Percentiles rank a stretch among this genome's conserved stretches.
These are phyloP conservation scores for Halesus radiatus DNA, from an alignment of 1,140 invertebrate genomes.

Conservation along the genomic window DNA sequence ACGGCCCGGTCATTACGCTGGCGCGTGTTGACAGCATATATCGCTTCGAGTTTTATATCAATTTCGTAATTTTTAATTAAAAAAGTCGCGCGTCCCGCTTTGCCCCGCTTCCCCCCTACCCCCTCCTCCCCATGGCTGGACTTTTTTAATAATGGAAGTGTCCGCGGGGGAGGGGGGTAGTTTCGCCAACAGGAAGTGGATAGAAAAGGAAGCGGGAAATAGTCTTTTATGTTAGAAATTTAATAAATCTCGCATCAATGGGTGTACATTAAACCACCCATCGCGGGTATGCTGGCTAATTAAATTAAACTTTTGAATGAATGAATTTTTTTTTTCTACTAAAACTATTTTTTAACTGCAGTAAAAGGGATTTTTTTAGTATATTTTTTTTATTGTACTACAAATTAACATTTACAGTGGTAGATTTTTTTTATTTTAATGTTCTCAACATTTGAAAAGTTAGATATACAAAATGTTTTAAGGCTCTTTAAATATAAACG, in stretches of 20 bases:
- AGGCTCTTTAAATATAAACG: too few relatives aligned
- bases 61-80: constrained; percentile 74
- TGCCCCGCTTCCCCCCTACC: constrained; percentile 63
- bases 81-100: constrained; percentile 66
- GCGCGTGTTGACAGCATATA: constrained; percentile 57
- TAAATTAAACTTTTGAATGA: too few relatives aligned
- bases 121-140: constrained; percentile 66
- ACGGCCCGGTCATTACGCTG: constrained; percentile 54
- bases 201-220: constrained; percentile 30
- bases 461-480: too few relatives aligned
- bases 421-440: too few relatives aligned
- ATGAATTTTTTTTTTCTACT: too few relatives aligned
- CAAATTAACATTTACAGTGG: too few relatives aligned
- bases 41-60: constrained; percentile 63
- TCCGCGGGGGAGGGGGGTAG: constrained; percentile 57
- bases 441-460: too few relatives aligned
- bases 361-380: too few relatives aligned
- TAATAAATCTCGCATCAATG: constrained; percentile 16
- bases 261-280: neutral
- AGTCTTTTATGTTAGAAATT: constrained; percentile 35
- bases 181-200: constrained; percentile 45
- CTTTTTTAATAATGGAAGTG: constrained; percentile 72
- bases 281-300: too few relatives aligned
- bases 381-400: too few relatives aligned
- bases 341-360: too few relatives aligned